Conservation (phyloP, 2,113 vertebrate genomes). For the Dermatemys mawii region DNA sequence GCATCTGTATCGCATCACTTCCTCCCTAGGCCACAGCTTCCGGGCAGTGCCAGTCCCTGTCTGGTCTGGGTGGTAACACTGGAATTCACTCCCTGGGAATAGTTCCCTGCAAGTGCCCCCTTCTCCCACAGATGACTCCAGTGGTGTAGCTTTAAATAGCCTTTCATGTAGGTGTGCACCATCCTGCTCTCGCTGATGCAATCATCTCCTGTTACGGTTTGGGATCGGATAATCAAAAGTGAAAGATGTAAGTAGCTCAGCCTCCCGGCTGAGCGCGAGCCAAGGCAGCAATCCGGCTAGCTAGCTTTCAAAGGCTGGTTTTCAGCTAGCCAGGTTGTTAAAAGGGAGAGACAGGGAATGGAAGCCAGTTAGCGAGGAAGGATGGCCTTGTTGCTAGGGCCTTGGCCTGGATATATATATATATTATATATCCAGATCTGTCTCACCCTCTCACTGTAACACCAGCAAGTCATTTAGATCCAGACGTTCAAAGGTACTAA, state of each 20-base stretch:
- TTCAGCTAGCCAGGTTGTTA: neutral
- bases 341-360: neutral
- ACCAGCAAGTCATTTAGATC: neutral
- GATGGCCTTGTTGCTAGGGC: neutral
- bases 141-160: rapidly evolving
- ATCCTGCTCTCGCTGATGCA: neutral
- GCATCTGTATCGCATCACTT: neutral
- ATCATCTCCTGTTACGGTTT: neutral
- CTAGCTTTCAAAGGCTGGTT: neutral
- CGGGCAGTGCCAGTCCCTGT: neutral
- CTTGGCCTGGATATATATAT: neutral
- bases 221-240: neutral
- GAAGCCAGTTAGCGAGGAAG: neutral
- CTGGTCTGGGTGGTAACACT: neutral
- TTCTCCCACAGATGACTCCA: neutral
- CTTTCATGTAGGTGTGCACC: neutral
- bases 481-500: rapidly evolving
- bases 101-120: neutral
- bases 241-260: neutral
- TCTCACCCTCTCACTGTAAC: rapidly evolving
- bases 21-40: rapidly evolving
- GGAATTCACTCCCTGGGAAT: rapidly evolving
- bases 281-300: conserved; percentile 31
- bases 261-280: neutral
- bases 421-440: neutral